Base-by-base conservation (phyloP, 2,113 vertebrate genomes). In the Motacilla tschutschensis region DNA sequence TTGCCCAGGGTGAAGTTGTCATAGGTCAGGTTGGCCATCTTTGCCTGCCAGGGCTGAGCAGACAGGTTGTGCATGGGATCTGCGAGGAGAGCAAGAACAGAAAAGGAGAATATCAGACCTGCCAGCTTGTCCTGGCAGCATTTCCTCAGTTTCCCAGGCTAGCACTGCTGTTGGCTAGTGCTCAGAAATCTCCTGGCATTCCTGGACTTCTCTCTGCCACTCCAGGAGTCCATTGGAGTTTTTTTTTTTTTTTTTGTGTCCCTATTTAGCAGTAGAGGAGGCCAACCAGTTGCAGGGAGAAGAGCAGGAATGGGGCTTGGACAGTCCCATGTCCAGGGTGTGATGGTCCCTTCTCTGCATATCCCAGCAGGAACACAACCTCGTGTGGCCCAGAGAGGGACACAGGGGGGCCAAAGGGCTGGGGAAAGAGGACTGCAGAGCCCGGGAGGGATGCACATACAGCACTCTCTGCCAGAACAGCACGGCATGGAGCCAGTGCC, bases 21-120 rank as follows among this genome's bases (percentile, higher is more conserved):
- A 5, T 98, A 99, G 10, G 97, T 98, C 85, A 97, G 51, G 93
- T 98, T 98, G 29, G 96, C 96, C 97, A 98, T 98, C 51, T 79
- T 94, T 38, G 82, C 67, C 33, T 83, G 91, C 89, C 94, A 88
- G 60, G 92, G 85, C 86, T 94, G 96, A 44, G 92, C 91, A 69
- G 98, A 97, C 76, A 96, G 91, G 90, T 98, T 98, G 91, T 91
- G 87, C 73, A 96, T 89, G 43, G 97, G 96, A 35, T 96, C 98
- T 98, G 95, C 71, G 83, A 89, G n/a, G 67, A 64, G 14, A 86
- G 54, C 0, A 0, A 40, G 82, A 77, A 95, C 40, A 94, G 70
- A 95, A 80, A 46, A 31, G 62, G 48, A 88, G n/a, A 87, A 21
- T 58, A 70, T 93, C 54, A 87, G 4, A 53, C 31, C 36, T 69